Base-by-base conservation (phyloP, 2,888 invertebrate species). In the Parapristionchus giblindavisi region DNA sequence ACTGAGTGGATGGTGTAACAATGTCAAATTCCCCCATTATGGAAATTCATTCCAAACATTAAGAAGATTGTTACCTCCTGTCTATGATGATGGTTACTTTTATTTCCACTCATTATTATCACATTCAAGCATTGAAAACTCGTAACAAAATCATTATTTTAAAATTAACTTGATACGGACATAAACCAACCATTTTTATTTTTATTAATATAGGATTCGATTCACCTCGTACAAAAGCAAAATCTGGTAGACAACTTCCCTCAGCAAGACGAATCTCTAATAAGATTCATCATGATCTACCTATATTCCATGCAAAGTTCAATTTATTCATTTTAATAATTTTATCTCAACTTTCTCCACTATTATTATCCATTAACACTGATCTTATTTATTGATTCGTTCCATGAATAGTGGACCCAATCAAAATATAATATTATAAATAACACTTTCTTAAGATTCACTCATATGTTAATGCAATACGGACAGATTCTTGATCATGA, bases 401-500 rank as follows among this genome's bases (percentile, higher is more conserved):
- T n/a, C n/a, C n/a, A n/a, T n/a, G n/a, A n/a, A n/a, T n/a, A n/a
- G n/a, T n/a, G n/a, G n/a, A n/a, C n/a, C n/a, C n/a, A n/a, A n/a
- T n/a, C n/a, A n/a, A n/a, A n/a, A n/a, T n/a, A n/a, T n/a, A n/a
- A n/a, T n/a, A 14, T 8, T 14, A 54, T n/a, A 24, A 24, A 8
- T n/a, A 54, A 54, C n/a, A 17, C 6, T n/a, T 24, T 24, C 14
- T 34, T 21, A 29, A 68, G 68, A 52, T 87, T 86, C 81, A 85
- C 87, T 21, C 88, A 88, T 65, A 86, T 88, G 85, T 63, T 93
- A 54, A 96, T 96, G 96, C 96, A 96, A 90, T 96, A 92, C 85
- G 96, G 95, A 0, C 96, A 96, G 89, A 92, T 97, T 85, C 89
- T 96, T 29, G 96, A 96, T 89, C 96, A 96, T 89, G 96, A 96